These are phyloP conservation scores for Drosophila tristis DNA, from an alignment of 1,140 invertebrate species.

Conservation along the genomic window DNA sequence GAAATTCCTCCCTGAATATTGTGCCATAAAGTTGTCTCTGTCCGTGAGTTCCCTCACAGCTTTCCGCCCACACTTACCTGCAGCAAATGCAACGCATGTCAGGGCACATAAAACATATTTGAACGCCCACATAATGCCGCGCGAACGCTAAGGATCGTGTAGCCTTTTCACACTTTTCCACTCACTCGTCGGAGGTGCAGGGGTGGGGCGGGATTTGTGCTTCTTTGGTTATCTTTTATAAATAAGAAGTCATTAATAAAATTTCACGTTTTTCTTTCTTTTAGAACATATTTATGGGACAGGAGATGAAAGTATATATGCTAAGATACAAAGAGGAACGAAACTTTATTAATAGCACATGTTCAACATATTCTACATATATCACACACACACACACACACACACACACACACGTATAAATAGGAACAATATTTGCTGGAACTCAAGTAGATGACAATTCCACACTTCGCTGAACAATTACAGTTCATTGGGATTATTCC, in stretches of 20 bases:
- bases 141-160: conserved; percentile 21
- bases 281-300: conserved; percentile 51
- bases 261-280: conserved; percentile 34
- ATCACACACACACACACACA: too few relatives aligned
- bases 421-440: conserved; percentile 14
- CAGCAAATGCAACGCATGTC: conserved; percentile 59
- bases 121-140: conserved; percentile 60
- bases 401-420: conserved; percentile 3
- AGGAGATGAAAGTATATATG: conserved; percentile 62
- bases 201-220: neutral
- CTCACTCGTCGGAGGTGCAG: conserved; percentile 13
- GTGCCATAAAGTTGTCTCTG: conserved; percentile 15
- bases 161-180: conserved; percentile 55
- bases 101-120: conserved; percentile 71
- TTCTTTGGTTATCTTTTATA: conserved; percentile 58
- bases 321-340: conserved; percentile 40
- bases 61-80: conserved; percentile 64
- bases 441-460: conserved; percentile 6
- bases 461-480: conserved; percentile 13
- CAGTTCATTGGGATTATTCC: neutral
- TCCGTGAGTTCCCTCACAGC: neutral
- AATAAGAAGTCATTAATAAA: conserved; percentile 72
- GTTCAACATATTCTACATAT: conserved; percentile 53
- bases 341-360: conserved; percentile 71
- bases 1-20: neutral